These are phyloP conservation scores for Galerucella calmariensis DNA, from an alignment of 2,888 invertebrate species.

Conservation along the genomic window DNA sequence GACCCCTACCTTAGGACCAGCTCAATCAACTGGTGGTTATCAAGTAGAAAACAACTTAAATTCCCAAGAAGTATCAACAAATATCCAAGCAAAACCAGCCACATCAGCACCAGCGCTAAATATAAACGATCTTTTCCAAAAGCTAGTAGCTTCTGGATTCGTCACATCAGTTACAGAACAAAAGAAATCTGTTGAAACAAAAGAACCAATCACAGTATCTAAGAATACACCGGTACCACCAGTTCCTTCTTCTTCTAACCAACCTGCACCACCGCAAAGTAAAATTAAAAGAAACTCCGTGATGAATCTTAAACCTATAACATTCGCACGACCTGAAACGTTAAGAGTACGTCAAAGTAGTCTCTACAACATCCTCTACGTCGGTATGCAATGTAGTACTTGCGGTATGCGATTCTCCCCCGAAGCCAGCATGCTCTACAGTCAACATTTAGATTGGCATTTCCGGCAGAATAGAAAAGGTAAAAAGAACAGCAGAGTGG, in stretches of 20 bases:
- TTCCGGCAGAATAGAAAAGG: constrained; percentile 93
- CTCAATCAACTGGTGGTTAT: constrained; percentile 67
- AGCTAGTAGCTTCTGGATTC: constrained; percentile 87
- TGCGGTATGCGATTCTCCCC: constrained; percentile 95
- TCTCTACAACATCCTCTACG: constrained; percentile 78
- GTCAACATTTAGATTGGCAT: constrained; percentile 98
- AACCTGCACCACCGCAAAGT: background rate
- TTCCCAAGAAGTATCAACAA: background rate
- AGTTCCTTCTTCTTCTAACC: constrained; percentile 12
- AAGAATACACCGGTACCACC: background rate
- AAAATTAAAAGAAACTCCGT: constrained; percentile 51
- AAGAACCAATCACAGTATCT: background rate
- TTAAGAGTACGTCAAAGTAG: constrained; percentile 79
- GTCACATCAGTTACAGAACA: constrained; percentile 65
- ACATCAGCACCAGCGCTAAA: constrained; percentile 65
- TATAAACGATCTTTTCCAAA: constrained; percentile 85
- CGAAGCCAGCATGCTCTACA: constrained; percentile 89
- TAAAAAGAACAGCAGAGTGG: constrained; percentile 84
- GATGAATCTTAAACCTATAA: constrained; percentile 70
- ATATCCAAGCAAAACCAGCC: constrained; percentile 37
- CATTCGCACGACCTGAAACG: constrained; percentile 76
- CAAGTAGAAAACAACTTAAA: constrained; percentile 63
- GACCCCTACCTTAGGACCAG: constrained; percentile 71
- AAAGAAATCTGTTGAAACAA: constrained; percentile 21
- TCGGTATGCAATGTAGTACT: constrained; percentile 95